Evolutionary conservation across 2,888 invertebrate species (phyloP).

Genomic region (Xanthorhoe designata): DNA sequence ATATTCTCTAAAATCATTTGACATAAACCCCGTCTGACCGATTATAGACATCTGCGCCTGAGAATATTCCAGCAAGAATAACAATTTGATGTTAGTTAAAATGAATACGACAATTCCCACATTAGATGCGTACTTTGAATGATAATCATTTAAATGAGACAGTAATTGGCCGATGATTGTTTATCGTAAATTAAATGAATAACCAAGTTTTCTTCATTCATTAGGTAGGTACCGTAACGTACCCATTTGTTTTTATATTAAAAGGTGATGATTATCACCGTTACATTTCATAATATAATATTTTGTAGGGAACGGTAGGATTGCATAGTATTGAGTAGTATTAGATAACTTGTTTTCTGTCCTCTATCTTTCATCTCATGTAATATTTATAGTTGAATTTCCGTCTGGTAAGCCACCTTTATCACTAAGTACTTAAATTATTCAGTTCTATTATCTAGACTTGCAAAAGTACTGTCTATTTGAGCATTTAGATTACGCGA

Average conservation of each 20-base stretch:
- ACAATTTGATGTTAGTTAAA: background rate
- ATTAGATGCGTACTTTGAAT: conserved; percentile 5
- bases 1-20: background rate
- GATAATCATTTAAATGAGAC: conserved; percentile 13
- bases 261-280: too few relatives aligned
- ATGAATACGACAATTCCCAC: conserved; percentile 7
- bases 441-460: conserved; percentile 12
- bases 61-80: conserved; percentile 19
- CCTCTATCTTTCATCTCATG: too few relatives aligned
- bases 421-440: background rate
- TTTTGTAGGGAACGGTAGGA: too few relatives aligned
- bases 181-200: background rate
- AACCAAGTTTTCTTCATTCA: background rate
- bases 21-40: conserved; percentile 22
- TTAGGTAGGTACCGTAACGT: too few relatives aligned
- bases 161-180: background rate
- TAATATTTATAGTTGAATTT: too few relatives aligned
- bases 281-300: too few relatives aligned
- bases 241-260: too few relatives aligned
- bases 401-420: background rate
- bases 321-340: too few relatives aligned
- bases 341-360: too few relatives aligned
- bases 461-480: conserved; percentile 4
- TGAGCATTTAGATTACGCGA: conserved; percentile 18
- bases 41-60: conserved; percentile 10